Evolutionary conservation across 2,888 invertebrate species (phyloP).

Genomic region (Melanotus villosus): DNA sequence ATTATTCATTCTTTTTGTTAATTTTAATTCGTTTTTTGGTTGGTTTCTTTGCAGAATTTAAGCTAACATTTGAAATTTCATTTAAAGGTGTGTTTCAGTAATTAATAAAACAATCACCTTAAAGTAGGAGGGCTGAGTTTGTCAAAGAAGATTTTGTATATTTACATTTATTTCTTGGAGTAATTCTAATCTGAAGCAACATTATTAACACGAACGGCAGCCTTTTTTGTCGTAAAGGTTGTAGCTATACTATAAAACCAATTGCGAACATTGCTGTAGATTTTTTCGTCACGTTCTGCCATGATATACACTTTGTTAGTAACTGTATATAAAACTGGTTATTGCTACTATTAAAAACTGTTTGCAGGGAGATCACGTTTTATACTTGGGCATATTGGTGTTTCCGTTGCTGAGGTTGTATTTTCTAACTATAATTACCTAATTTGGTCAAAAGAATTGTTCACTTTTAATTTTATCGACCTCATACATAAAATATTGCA

Average conservation of each 20-base stretch:
- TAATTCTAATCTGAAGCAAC: constrained; percentile 20
- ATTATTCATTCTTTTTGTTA: too few species aligned
- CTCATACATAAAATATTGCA: too few species aligned
- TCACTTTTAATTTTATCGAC: neutral
- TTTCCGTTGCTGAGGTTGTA: constrained; percentile 30
- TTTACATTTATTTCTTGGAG: neutral
- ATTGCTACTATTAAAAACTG: constrained; percentile 39
- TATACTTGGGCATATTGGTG: constrained; percentile 31
- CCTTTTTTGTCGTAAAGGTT: constrained; percentile 31
- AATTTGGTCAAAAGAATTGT: constrained; percentile 25
- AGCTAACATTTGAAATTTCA: too few species aligned
- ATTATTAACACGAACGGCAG: constrained; percentile 30
- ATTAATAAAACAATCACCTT: too few species aligned
- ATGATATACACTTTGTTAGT: constrained; percentile 43
- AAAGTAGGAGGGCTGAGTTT: too few species aligned
- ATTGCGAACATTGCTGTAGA: constrained; percentile 37
- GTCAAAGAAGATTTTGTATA: too few species aligned
- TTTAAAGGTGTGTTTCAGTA: too few species aligned
- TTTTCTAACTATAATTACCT: constrained; percentile 39
- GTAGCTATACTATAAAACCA: constrained; percentile 30
- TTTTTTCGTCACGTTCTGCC: constrained; percentile 38
- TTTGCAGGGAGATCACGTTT: constrained; percentile 41
- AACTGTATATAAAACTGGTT: constrained; percentile 40
- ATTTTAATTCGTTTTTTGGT: too few species aligned
- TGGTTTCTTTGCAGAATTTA: too few species aligned